Evolutionary conservation across 1,140 invertebrate genomes (phyloP).

Genomic region (Platyura marginata): DNA sequence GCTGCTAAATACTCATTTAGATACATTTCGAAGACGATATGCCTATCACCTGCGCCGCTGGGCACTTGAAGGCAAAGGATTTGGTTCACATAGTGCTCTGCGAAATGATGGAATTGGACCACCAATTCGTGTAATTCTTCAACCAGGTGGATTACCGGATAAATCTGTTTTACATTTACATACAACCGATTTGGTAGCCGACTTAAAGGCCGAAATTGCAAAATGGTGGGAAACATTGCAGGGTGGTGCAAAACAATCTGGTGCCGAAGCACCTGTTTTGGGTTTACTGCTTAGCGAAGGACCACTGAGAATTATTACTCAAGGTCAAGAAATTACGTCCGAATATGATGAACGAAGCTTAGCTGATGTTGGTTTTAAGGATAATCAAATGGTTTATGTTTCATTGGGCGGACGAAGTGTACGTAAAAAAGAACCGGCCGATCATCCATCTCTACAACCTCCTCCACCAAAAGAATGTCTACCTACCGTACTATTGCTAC

Average conservation of each 20-base stretch:
- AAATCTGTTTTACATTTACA: slow-evolving; percentile 57
- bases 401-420: slow-evolving; percentile 63
- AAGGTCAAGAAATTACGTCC: slow-evolving; percentile 82
- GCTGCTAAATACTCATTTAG: slow-evolving; percentile 77
- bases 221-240: slow-evolving; percentile 45
- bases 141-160: slow-evolving; percentile 68
- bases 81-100: slow-evolving; percentile 50
- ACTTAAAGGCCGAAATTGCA: slow-evolving; percentile 81
- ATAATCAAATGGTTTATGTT: slow-evolving; percentile 73
- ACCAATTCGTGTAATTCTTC: slow-evolving; percentile 55
- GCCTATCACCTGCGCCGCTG: slow-evolving; percentile 70
- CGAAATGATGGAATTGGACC: slow-evolving; percentile 27
- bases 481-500: slow-evolving; percentile 65
- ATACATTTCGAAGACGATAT: slow-evolving; percentile 73
- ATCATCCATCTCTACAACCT: slow-evolving; percentile 56
- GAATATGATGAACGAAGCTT: slow-evolving; percentile 84
- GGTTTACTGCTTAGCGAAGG: slow-evolving; percentile 55
- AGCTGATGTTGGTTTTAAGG: slow-evolving; percentile 80
- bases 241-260: slow-evolving; percentile 8
- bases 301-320: slow-evolving; percentile 77
- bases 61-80: slow-evolving; percentile 60
- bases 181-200: slow-evolving; percentile 68
- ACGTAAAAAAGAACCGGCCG: slow-evolving; percentile 47
- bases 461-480: slow-evolving; percentile 64
- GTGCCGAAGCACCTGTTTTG: slow-evolving; percentile 22